Percentiles rank a stretch among this genome's conserved stretches.
Evolutionary conservation across 2,113 vertebrate genomes (phyloP).

Genomic region (Falco punctatus): DNA sequence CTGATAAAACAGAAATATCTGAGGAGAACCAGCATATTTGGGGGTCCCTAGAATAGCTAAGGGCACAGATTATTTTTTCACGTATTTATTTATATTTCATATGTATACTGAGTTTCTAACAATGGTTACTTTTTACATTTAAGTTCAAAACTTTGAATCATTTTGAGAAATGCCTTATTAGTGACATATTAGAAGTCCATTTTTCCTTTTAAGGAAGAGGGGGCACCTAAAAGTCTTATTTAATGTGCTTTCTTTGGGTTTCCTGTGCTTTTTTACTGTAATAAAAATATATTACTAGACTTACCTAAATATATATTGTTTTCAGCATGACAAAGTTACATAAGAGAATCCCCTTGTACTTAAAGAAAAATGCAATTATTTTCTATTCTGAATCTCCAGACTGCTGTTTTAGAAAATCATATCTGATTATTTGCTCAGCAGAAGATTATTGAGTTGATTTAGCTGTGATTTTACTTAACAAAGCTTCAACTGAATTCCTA

Average conservation of each 20-base stretch:
- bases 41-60: background rate
- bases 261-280: constrained; percentile 62
- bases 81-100: background rate
- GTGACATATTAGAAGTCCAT: background rate
- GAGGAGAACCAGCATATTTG: background rate
- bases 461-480: constrained; percentile 97
- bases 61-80: background rate
- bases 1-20: background rate
- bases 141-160: background rate
- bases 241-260: background rate
- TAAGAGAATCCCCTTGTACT: constrained; percentile 85
- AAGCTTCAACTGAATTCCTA: constrained; percentile 92
- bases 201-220: background rate
- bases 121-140: background rate
- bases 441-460: constrained; percentile 99
- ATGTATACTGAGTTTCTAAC: background rate
- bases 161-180: background rate
- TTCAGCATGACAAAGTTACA: constrained; percentile 84
- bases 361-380: constrained; percentile 94
- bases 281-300: constrained; percentile 77
- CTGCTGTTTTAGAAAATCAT: constrained; percentile 95
- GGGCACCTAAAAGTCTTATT: background rate
- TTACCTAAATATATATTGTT: constrained; percentile 78
- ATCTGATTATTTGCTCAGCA: constrained; percentile 98
- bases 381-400: constrained; percentile 93